These are phyloP conservation scores for Gobius niger DNA, from an alignment of 2,113 vertebrate species.

Conservation along the genomic window DNA sequence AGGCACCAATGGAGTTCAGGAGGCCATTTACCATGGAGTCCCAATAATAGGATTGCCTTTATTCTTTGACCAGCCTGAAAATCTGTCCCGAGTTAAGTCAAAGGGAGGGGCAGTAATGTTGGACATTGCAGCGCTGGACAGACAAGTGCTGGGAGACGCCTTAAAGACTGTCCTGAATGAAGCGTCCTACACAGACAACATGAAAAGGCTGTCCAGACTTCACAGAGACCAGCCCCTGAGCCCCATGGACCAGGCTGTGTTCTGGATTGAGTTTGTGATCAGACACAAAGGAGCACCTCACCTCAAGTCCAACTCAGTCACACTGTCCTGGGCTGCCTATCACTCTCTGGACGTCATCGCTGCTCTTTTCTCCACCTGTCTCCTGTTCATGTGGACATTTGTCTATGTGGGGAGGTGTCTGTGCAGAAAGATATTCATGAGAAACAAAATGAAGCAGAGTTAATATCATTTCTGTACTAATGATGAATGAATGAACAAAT, in stretches of 20 bases:
- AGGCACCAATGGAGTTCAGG: constrained; percentile 71
- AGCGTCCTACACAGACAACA: constrained; percentile 83
- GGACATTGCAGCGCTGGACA: constrained; percentile 56
- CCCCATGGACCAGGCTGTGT: constrained; percentile 84
- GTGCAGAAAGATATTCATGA: constrained; percentile 38
- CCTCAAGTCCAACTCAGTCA: constrained; percentile 79
- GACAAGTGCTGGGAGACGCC: constrained; percentile 57
- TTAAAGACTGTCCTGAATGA: constrained; percentile 58
- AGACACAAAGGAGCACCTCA: constrained; percentile 86
- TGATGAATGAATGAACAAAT: background rate
- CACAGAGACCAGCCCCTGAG: constrained; percentile 88
- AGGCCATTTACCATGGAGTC: constrained; percentile 73
- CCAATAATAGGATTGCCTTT: constrained; percentile 70
- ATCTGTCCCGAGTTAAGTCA: constrained; percentile 61
- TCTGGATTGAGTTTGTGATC: constrained; percentile 93
- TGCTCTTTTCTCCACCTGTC: constrained; percentile 34
- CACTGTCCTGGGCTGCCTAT: constrained; percentile 90
- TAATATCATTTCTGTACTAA: background rate
- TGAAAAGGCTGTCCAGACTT: constrained; percentile 83
- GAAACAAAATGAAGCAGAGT: constrained; percentile 54
- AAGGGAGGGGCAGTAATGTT: constrained; percentile 66
- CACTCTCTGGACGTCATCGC: constrained; percentile 84
- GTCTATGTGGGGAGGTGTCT: constrained; percentile 39
- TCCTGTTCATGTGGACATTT: constrained; percentile 31
- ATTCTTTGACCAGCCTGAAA: constrained; percentile 70